Base-by-base conservation (phyloP, 2,113 vertebrate species). In the Sturnira hondurensis region DNA sequence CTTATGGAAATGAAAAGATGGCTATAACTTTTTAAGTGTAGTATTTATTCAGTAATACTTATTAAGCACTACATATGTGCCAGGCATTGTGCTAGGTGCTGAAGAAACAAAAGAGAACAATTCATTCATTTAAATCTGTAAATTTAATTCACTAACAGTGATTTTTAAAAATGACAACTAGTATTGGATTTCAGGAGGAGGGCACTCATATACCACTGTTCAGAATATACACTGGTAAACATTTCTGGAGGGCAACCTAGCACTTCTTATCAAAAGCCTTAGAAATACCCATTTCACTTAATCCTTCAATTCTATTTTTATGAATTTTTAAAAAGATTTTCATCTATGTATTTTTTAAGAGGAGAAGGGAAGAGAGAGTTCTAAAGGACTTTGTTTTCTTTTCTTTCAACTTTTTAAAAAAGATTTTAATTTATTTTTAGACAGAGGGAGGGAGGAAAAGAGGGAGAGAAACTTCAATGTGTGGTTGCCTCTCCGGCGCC, bases 31-130 rank as follows among this genome's bases (percentile, higher is more conserved):
- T 71, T 68, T 52, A 91, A 78, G 38, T 74, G n/a, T 94, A 93
- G 22, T 78, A 45, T 33, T 67, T 65, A 92, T 41, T 73, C 50
- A 68, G 20, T 61, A 78, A n/a, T 83, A 86, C 76, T 33, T 85
- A 80, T 90, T 87, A 95, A 84, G 56, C 61, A 88, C 15, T 87
- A 85, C 93, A 31, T 80, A 88, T 38, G 45, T 93, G 45, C 15
- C n/a, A 88, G 41, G 52, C 45, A 61, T 47, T 88, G 33, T 74
- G 54, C 63, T 80, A 73, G 52, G 45, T 84, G 36, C 38, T 84
- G 10, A 12, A 16, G 50, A 95, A 86, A 78, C 45, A 56, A 70
- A 89, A 77, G 9, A 86, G 45, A 77, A 81, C 33, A 63, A 45
- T 84, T 76, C 81, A 14, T 89, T 61, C 15, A 86, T 67, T 95